These are phyloP conservation scores for Athalia cordata DNA, from an alignment of 2,888 invertebrate species.

Conservation along the genomic window DNA sequence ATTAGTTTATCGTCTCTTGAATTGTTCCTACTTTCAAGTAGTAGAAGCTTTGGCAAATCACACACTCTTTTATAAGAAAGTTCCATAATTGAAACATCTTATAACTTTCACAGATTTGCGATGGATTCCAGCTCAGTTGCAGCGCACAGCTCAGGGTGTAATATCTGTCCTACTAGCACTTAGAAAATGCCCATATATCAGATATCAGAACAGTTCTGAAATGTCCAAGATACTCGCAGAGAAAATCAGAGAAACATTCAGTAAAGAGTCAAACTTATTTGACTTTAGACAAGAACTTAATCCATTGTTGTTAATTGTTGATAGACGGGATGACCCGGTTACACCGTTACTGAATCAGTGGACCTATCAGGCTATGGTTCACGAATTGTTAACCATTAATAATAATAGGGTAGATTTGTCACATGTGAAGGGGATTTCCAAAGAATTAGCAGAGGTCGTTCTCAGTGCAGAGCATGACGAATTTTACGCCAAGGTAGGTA, in stretches of 20 bases:
- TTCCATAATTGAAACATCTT: slow-evolving; percentile 4
- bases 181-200: slow-evolving; percentile 91
- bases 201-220: slow-evolving; percentile 91
- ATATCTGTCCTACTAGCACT: slow-evolving; percentile 90
- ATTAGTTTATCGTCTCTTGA: too few relatives aligned
- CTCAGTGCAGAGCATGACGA: slow-evolving; percentile 97
- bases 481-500: slow-evolving; percentile 90
- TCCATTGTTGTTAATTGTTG: slow-evolving; percentile 91
- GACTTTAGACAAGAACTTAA: slow-evolving; percentile 87
- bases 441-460: slow-evolving; percentile 94
- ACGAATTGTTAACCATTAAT: slow-evolving; percentile 93
- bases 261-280: slow-evolving; percentile 91
- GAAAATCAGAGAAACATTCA: slow-evolving; percentile 88
- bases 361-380: slow-evolving; percentile 99
- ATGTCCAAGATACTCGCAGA: slow-evolving; percentile 90
- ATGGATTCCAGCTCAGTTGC: slow-evolving; percentile 88
- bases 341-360: slow-evolving; percentile 97
- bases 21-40: neutral
- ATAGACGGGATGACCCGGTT: slow-evolving; percentile 95
- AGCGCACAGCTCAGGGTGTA: slow-evolving; percentile 89
- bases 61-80: slow-evolving; percentile 14
- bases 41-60: neutral
- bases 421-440: slow-evolving; percentile 87
- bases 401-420: slow-evolving; percentile 92
- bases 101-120: slow-evolving; percentile 74